Evolutionary conservation across 2,113 vertebrate species (phyloP).

Genomic region (Chloebia gouldiae): DNA sequence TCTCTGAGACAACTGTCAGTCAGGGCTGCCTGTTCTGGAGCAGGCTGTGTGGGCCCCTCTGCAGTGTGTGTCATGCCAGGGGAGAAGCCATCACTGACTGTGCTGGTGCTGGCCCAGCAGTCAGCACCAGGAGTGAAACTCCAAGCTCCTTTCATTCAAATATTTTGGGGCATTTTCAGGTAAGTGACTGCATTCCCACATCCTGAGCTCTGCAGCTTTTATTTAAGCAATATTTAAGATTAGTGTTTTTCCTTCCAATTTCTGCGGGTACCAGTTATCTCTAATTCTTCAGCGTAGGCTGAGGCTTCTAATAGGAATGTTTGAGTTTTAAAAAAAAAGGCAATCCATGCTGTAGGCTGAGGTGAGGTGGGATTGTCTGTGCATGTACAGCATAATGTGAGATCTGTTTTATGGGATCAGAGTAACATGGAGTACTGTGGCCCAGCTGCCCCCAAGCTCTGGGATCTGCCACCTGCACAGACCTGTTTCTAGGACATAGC

Average conservation of each 20-base stretch:
- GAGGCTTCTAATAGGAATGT: conserved; percentile 1
- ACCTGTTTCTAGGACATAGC: not conserved
- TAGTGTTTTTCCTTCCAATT: not conserved
- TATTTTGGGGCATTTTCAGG: not conserved
- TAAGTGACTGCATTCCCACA: not conserved
- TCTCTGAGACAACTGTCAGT: not conserved
- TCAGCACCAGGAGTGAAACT: not conserved
- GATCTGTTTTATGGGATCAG: not conserved
- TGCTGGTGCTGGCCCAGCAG: not conserved
- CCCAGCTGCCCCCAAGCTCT: not conserved
- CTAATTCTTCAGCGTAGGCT: not conserved
- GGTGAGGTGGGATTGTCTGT: not conserved
- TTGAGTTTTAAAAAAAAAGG: not conserved
- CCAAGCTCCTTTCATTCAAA: not conserved
- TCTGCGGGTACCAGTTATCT: not conserved
- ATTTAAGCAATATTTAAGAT: not conserved
- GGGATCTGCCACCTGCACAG: not conserved
- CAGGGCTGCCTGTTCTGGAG: not conserved
- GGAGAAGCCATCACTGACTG: not conserved
- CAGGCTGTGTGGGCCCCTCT: not conserved
- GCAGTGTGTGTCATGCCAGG: not conserved
- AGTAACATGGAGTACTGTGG: not conserved
- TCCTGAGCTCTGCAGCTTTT: not conserved
- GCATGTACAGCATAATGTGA: not conserved
- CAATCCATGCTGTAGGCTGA: not conserved